These are phyloP conservation scores for Arctocebus calabarensis DNA, from an alignment of 2,797 vertebrate species.

Conservation along the genomic window DNA sequence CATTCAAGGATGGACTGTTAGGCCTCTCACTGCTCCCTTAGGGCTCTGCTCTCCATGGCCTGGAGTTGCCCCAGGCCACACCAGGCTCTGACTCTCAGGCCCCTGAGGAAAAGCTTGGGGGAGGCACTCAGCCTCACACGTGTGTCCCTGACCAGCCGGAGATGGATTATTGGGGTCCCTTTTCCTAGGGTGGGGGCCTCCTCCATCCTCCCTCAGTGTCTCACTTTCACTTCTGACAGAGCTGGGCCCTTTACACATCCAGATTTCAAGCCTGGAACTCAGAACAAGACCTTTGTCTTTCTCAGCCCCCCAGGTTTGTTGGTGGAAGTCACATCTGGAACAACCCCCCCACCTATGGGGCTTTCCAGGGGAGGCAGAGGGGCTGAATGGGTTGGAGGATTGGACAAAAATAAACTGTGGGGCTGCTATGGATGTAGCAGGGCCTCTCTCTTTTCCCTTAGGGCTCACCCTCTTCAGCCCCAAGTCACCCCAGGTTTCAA, in stretches of 20 bases:
- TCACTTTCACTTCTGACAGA: not conserved
- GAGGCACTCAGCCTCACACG: not conserved
- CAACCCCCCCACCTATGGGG: not conserved
- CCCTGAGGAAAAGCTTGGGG: not conserved
- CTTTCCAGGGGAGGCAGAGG: not conserved
- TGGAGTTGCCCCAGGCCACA: not conserved
- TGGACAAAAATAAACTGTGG: too few species aligned
- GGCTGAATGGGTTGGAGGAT: too few species aligned
- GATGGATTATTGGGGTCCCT: not conserved
- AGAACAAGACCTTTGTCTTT: not conserved
- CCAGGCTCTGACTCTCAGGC: not conserved
- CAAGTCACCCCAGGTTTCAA: not conserved
- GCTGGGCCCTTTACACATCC: not conserved
- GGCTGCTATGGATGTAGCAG: too few species aligned
- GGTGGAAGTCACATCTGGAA: not conserved
- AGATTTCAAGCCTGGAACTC: not conserved
- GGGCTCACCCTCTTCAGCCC: too few species aligned
- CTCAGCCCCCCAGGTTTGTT: not conserved
- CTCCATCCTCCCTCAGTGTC: not conserved
- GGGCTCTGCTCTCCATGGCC: too few species aligned
- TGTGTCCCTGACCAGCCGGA: not conserved
- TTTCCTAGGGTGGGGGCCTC: too few species aligned
- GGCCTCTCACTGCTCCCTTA: too few species aligned
- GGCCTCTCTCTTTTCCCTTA: too few species aligned
- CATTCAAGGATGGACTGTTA: too few species aligned